phyloP scores from a whole-genome alignment of 2,797 vertebrate genomes.

The Alca torda region DNA sequence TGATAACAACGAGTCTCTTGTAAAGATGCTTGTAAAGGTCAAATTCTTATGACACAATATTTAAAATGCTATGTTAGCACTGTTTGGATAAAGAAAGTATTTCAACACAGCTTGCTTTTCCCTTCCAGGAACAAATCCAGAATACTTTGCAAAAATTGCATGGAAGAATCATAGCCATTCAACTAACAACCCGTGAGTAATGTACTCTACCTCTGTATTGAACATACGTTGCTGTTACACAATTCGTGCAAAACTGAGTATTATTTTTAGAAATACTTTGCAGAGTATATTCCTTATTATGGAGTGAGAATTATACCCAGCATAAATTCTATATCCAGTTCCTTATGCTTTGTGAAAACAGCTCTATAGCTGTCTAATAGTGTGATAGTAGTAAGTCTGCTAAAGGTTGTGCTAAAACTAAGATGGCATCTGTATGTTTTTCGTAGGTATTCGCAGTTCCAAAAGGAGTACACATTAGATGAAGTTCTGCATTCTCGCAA shows the following conservation, averaged over 20 bases:
- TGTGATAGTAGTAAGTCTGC: background rate
- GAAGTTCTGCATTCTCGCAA: slow-evolving; percentile 87
- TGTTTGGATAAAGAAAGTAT: background rate
- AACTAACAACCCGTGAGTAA: slow-evolving; percentile 92
- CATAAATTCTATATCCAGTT: background rate
- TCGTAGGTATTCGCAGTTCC: slow-evolving; percentile 92
- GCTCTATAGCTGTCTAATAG: background rate
- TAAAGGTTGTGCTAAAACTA: background rate
- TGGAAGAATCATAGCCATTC: slow-evolving; percentile 99
- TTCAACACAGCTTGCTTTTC: slow-evolving; percentile 5
- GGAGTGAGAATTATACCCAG: background rate
- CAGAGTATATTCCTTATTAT: background rate
- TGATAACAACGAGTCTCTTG: background rate
- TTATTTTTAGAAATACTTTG: background rate
- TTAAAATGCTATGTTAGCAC: background rate
- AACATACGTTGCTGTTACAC: background rate
- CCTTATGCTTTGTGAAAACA: background rate
- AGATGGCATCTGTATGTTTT: background rate
- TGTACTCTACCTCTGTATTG: background rate
- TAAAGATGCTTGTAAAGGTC: background rate
- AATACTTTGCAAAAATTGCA: slow-evolving; percentile 97
- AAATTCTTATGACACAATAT: background rate
- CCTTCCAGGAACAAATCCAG: slow-evolving; percentile 86
- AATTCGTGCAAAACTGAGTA: background rate
- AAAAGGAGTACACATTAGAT: slow-evolving; percentile 89